Percentiles rank a stretch among this genome's conserved stretches.
phyloP scores from a whole-genome alignment of 2,888 invertebrate genomes.

The Sminthurides aquaticus region DNA sequence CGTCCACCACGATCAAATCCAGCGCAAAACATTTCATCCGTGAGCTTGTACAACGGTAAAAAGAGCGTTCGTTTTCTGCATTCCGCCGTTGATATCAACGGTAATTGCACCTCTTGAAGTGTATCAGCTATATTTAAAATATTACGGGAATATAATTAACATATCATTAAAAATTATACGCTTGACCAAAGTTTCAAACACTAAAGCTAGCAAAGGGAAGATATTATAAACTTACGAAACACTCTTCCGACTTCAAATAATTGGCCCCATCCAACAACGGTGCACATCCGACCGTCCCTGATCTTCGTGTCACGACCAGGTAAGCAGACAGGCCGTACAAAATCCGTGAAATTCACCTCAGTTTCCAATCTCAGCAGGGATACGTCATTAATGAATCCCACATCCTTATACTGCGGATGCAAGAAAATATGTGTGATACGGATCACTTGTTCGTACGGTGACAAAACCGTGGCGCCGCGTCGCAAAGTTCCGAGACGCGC shows the following conservation, averaged over 20 bases:
- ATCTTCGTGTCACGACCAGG: constrained; percentile 53
- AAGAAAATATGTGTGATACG: constrained; percentile 59
- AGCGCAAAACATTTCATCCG: constrained; percentile 75
- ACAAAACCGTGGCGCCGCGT: constrained; percentile 54
- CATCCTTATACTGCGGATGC: constrained; percentile 67
- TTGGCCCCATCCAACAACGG: constrained; percentile 75
- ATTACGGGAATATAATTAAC: neutral
- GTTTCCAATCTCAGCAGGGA: constrained; percentile 59
- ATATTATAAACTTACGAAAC: constrained; percentile 74
- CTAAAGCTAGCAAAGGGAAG: too few species aligned
- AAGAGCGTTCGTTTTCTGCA: constrained; percentile 66
- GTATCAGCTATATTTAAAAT: constrained; percentile 60
- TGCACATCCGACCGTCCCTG: constrained; percentile 62
- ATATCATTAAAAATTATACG: too few species aligned
- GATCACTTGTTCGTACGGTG: constrained; percentile 66
- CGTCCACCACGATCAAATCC: constrained; percentile 70
- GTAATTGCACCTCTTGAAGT: constrained; percentile 71
- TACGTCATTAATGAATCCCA: constrained; percentile 71
- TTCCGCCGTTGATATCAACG: constrained; percentile 68
- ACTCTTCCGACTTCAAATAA: constrained; percentile 68
- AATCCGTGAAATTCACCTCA: constrained; percentile 56
- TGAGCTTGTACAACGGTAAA: constrained; percentile 66
- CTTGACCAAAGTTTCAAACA: too few species aligned
- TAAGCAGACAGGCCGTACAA: constrained; percentile 59
- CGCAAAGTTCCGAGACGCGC: constrained; percentile 68